Evolutionary conservation across 2,113 vertebrate genomes (phyloP), one percentile per base, ranked within the genome.

Genomic region (Cyanistes caeruleus): DNA sequence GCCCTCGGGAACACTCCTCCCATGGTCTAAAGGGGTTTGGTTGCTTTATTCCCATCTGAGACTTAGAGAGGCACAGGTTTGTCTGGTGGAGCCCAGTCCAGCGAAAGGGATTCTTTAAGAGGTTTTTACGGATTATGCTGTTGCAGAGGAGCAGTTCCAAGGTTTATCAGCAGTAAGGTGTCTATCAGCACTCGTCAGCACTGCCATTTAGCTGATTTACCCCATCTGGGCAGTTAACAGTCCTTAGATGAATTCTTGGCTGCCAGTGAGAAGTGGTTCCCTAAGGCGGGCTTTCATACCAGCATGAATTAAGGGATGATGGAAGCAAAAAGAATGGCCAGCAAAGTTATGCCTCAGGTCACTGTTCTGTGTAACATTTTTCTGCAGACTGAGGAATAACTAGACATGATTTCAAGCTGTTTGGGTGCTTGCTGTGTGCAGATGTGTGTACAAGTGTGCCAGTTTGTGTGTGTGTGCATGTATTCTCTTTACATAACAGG

Each of bases 261-360:
- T 88, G 76, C 72, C 63, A 52, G 62, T 28, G 49, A 90, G 69
- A 95, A 94, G 77, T 35, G 81, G n/a, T 89, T 89, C 89, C 87
- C 84, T 63, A 58, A 44, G 69, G 69, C 2, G 0, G 77, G 24
- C 64, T 70, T 93, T 90, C 65, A 73, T 70, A 92, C 52, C 39
- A 33, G 64, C 4, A 0, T 60, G 77, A 90, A 70, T 90, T 80
- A 87, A 77, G 79, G 65, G 62, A 22, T 70, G 73, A 88, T 79
- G 83, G 88, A 84, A 93, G 39, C n/a, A 81, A 56, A 94, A 86
- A 68, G 64, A 96, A 93, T 49, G 52, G 41, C 52, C 22, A 15
- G 52, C 31, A 27, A 64, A 94, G 76, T 63, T 23, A 22, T 33
- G 64, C 60, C 88, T 93, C 4, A 1, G 83, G 63, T 77, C 43